A percentile compares a stretch with the other conserved stretches of the same genome.
Conservation (phyloP, 2,797 vertebrate genomes). For the Macrochelys suwanniensis region DNA sequence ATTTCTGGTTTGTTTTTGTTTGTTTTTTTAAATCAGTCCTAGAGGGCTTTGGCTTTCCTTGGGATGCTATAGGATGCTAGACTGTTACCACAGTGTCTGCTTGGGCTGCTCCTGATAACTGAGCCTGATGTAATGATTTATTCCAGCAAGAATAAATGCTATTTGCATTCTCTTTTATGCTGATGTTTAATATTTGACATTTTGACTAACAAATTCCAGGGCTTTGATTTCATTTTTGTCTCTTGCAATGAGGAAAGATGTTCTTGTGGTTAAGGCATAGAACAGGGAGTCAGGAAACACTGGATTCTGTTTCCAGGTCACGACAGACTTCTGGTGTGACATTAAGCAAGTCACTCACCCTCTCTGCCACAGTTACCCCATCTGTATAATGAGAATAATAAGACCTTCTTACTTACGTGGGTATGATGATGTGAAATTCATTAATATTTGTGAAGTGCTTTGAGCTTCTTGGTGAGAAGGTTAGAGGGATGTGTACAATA, state of each 20-base stretch:
- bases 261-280: neutral
- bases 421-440: neutral
- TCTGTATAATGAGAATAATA: neutral
- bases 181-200: neutral
- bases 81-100: neutral
- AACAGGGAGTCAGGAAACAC: neutral
- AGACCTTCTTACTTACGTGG: neutral
- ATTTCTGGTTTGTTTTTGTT: rapidly evolving
- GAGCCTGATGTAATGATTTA: neutral
- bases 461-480: constrained; percentile 22
- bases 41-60: neutral
- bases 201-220: neutral
- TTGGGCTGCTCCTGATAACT: neutral
- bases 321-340: constrained; percentile 20
- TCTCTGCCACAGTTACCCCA: neutral
- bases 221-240: neutral
- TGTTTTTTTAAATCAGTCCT: neutral
- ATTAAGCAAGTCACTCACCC: constrained; percentile 14
- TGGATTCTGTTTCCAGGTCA: neutral
- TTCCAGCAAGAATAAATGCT: constrained; percentile 1
- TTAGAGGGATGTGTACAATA: neutral
- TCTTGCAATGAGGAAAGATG: neutral
- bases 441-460: neutral
- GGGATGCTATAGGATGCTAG: neutral
- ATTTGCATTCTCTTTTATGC: neutral